phyloP scores from a whole-genome alignment of 2,113 vertebrate species.

The Motacilla alba region DNA sequence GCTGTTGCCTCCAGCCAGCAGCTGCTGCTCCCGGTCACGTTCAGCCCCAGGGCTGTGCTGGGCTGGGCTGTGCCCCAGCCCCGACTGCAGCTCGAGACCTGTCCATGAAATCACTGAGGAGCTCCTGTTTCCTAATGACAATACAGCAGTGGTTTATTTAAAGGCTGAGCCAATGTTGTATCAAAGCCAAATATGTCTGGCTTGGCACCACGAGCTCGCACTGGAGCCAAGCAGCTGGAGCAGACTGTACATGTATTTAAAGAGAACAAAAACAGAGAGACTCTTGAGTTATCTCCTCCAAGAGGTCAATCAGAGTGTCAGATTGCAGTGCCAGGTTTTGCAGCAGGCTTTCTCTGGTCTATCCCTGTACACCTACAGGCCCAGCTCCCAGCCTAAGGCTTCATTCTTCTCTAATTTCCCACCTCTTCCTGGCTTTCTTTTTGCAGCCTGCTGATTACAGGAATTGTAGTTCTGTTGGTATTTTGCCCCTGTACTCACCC shows the following conservation, averaged over 20 bases:
- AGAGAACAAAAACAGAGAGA: slow-evolving; percentile 31
- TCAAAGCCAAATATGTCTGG: slow-evolving; percentile 52
- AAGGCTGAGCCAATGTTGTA: slow-evolving; percentile 33
- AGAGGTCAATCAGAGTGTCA: slow-evolving; percentile 43
- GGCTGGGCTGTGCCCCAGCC: background rate
- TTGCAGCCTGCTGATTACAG: background rate
- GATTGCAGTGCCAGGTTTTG: slow-evolving; percentile 1
- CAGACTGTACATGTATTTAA: slow-evolving; percentile 7
- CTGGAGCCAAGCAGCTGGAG: slow-evolving; percentile 48
- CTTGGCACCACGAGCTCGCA: background rate
- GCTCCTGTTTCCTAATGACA: slow-evolving; percentile 12
- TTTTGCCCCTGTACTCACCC: background rate
- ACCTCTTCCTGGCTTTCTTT: background rate
- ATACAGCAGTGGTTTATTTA: slow-evolving; percentile 38
- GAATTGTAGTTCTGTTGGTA: background rate
- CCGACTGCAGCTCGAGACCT: background rate
- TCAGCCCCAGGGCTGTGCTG: background rate
- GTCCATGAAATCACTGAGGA: background rate
- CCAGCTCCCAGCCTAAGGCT: background rate
- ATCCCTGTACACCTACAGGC: background rate
- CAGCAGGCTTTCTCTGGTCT: background rate
- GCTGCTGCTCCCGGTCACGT: background rate
- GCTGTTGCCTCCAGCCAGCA: background rate
- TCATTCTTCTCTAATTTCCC: background rate
- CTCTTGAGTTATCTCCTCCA: slow-evolving; percentile 24